Evolutionary conservation across 1,140 invertebrate genomes (phyloP).

Genomic region (Temnothorax longispinosus): DNA sequence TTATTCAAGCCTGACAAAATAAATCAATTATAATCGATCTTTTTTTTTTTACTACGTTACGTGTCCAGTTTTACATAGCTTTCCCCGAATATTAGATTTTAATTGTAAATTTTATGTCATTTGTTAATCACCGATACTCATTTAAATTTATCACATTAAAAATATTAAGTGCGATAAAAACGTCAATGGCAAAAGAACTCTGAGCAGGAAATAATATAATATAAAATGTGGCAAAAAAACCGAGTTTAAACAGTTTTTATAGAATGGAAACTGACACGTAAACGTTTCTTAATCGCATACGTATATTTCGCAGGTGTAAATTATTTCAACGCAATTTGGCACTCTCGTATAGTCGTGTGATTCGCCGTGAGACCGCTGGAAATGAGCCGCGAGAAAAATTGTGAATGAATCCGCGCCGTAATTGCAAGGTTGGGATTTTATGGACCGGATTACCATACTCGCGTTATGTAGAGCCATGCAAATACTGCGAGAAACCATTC

Average conservation of each 20-base stretch:
- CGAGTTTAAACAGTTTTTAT: background rate
- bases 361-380: slow-evolving; percentile 34
- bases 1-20: background rate
- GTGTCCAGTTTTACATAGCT: background rate
- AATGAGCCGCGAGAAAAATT: slow-evolving; percentile 66
- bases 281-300: background rate
- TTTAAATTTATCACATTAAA: background rate
- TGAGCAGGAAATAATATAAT: background rate
- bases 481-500: slow-evolving; percentile 41
- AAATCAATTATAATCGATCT: background rate
- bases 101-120: background rate
- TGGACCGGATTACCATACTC: slow-evolving; percentile 49
- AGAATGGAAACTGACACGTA: background rate
- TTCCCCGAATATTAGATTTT: background rate
- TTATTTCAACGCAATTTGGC: slow-evolving; percentile 5
- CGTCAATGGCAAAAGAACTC: background rate
- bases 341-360: background rate
- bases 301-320: background rate
- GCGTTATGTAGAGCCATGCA: slow-evolving; percentile 51
- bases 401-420: slow-evolving; percentile 40
- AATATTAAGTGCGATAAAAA: slow-evolving; percentile 8
- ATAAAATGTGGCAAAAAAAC: background rate
- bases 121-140: background rate
- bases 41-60: background rate
- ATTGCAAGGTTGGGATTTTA: slow-evolving; percentile 53